Conservation (phyloP, 2,888 invertebrate genomes). For the Phyllotreta striolata region DNA sequence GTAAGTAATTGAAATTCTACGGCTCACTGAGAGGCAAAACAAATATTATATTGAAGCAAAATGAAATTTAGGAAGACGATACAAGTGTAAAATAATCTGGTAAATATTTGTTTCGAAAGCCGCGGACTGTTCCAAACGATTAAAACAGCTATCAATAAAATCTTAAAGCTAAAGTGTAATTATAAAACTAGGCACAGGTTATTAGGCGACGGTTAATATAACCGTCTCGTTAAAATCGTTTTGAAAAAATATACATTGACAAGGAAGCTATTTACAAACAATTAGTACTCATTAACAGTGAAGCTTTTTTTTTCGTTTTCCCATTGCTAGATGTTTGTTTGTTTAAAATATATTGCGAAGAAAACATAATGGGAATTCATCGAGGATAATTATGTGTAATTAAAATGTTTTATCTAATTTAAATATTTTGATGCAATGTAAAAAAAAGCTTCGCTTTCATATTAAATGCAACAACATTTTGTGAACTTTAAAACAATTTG, state of each 20-base stretch:
- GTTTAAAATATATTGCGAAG: background rate
- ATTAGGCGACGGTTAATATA: constrained; percentile 48
- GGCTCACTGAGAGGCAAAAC: too few relatives aligned
- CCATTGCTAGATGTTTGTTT: background rate
- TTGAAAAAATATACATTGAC: constrained; percentile 31
- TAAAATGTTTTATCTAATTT: too few relatives aligned
- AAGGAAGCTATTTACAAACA: constrained; percentile 35
- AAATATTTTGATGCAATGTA: background rate
- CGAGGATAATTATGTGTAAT: background rate
- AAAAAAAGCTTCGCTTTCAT: constrained; percentile 35
- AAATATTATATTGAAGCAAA: too few relatives aligned
- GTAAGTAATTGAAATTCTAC: too few relatives aligned
- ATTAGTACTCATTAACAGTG: constrained; percentile 33
- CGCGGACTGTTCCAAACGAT: background rate
- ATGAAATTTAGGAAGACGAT: too few relatives aligned
- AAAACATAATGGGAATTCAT: background rate
- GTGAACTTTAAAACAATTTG: constrained; percentile 42
- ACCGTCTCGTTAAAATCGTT: constrained; percentile 43
- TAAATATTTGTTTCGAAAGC: background rate
- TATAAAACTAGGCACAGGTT: constrained; percentile 56
- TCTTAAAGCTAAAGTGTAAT: constrained; percentile 49
- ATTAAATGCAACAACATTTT: constrained; percentile 38
- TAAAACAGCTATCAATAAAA: constrained; percentile 28
- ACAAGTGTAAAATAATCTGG: too few relatives aligned
- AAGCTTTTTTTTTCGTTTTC: constrained; percentile 22